Evolutionary conservation across 2,888 invertebrate species (phyloP), one percentile per base, ranked within the genome.

Genomic region (Pinctada fucata): DNA sequence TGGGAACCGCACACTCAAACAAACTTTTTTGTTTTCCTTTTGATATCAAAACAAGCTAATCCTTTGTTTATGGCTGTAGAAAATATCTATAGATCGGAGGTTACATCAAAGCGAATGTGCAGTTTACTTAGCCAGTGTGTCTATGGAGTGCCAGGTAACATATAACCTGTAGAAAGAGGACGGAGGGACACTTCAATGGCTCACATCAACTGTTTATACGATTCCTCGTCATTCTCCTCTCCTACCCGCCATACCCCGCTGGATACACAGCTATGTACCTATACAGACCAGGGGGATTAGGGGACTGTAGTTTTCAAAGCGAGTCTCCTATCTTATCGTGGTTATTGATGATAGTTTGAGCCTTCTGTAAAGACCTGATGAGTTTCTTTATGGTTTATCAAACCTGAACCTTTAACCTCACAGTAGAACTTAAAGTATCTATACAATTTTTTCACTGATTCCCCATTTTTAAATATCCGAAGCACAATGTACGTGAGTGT

Each of bases 21-120:
- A 68, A 68, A 68, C 68, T 68, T 68, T 66, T 68, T 68, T 68
- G 68, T 68, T 68, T 68, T 68, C 47, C 45, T 45, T 68, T 68
- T n/a, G 45, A 68, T n/a, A 31, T 68, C 45, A 45, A 31, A 68
- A 68, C 68, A 68, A 68, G 45, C 31, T 68, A 68, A 68, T 68
- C 68, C 68, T 68, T n/a, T 68, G 68, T 68, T 68, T 68, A 68
- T 68, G 16, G 16, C 45, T 47, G 31, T 31, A 68, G 45, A 31
- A 68, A 68, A 68, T 68, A 68, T 68, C 31, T 68, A 10, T 31
- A 16, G 45, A 68, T 47, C 47, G 10, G 45, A 31, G 31, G 68
- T 68, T 68, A 68, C 68, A 45, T 68, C 68, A 68, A 68, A 68
- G 68, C 16, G 10, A 45, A 47, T 68, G 16, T 68, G 31, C 8